Base-by-base conservation (phyloP, 2,797 vertebrate genomes). In the Spinus olivaceus region DNA sequence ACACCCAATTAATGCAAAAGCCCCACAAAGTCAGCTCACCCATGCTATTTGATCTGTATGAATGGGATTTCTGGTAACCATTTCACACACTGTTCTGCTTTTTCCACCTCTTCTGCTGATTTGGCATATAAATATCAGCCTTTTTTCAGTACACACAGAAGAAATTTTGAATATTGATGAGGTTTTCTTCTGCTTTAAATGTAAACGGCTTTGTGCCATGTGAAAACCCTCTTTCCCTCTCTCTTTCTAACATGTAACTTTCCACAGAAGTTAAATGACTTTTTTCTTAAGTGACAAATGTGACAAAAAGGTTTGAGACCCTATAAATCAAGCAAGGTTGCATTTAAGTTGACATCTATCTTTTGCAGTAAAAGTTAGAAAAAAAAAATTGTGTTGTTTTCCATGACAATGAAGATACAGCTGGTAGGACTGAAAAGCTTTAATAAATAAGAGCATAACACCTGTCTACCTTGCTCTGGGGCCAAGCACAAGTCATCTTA, bases 311-410 rank as follows among this genome's bases (percentile, higher is more conserved):
- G 67, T 84, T 87, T 93, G 56, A 87, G 73, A 82, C 21, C 80
- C 81, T 84, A 60, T 88, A 95, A 96, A 95, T 95, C 96, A 97
- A 95, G 33, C 23, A 47, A 41, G 24, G 22, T 41, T 4, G 19
- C 83, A 95, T 95, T 96, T 57, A 94, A 94, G 81, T 83, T 84
- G 50, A 53, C 19, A 7, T 65, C 67, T 59, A 28, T 51, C 49
- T 95, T 88, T 81, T 86, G 73, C 28, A 33, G 54, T 8, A 20
- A 0, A 6, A 80, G 30, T 78, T 53, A 88, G 74, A 47, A 25
- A 60, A 94, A 56, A 51, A 69, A 60, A 47, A 42, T 2, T 14
- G 0, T 79, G 37, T 83, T 91, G 46, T 87, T 57, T 89, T 90
- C 86, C 46, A 37, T 32, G 64, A 65, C 64, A 87, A 81, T 41